Evolutionary conservation across 2,888 invertebrate species (phyloP), one percentile per base, ranked within the genome.

Genomic region (Tetragonula carbonaria): DNA sequence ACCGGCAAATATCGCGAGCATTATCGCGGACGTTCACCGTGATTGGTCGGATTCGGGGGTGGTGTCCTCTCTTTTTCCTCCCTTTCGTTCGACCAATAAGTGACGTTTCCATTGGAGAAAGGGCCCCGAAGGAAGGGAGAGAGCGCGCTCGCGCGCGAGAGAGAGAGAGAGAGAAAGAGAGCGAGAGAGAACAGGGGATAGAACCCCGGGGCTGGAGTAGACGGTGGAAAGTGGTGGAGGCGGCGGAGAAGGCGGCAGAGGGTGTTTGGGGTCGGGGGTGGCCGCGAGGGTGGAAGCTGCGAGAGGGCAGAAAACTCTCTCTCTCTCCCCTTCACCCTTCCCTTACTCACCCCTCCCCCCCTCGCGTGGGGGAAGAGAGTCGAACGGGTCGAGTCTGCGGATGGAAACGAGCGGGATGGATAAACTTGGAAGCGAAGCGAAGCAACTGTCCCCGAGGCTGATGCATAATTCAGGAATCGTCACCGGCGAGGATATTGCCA

Each of bases 401-500:
- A 90, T 92, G 92, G 92, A 92, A 92, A 91, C 91, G 91, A 92
- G 92, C 91, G 89, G 91, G 91, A 92, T 87, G 93, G 94, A 94
- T 94, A 94, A 94, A 94, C 94, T 94, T 94, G 92, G 94, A 94
- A 94, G 94, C 93, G 94, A 93, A 92, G 92, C 93, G 94, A 94
- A 94, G 94, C 94, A 94, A 93, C 92, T 92, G 93, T 94, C 94
- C 93, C 93, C 91, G 91, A 90, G 93, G 93, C 90, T 94, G 93
- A 94, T 94, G 94, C 94, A 94, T 94, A 94, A 94, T 94, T 94
- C 94, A 94, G 91, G 92, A 94, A 94, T 94, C 93, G 94, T 94
- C 94, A 94, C 93, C 92, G 93, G 92, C 94, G 93, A 94, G 94
- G 94, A 94, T 94, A 94, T 94, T 94, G 94, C 94, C 94, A 94